phyloP scores from a whole-genome alignment of 2,888 invertebrate species.

The Lasiommata megera region DNA sequence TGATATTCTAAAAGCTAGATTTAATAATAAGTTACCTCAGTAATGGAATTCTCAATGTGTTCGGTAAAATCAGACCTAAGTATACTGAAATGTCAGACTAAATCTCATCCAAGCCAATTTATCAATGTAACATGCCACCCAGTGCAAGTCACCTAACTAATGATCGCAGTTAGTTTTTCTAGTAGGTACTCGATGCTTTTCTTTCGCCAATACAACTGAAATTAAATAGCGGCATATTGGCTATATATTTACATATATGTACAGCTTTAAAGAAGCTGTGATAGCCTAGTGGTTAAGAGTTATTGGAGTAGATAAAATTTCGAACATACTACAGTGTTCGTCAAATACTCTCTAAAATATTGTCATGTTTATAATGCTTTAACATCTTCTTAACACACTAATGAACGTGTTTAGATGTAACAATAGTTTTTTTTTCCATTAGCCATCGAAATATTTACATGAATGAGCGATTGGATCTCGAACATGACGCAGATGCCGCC shows the following conservation, averaged over 20 bases:
- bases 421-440: neutral
- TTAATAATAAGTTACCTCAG: neutral
- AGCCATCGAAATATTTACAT: neutral
- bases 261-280: no score
- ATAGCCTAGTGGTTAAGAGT: conserved; percentile 3
- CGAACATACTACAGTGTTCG: neutral
- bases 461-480: neutral
- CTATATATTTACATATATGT: no score
- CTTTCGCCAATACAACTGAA: conserved; percentile 2
- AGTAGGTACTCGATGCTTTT: conserved; percentile 35
- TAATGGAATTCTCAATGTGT: neutral
- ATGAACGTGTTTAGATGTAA: neutral
- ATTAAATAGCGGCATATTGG: no score
- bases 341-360: neutral
- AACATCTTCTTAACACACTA: neutral
- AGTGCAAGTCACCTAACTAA: conserved; percentile 70
- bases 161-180: conserved; percentile 57
- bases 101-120: conserved; percentile 33
- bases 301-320: neutral
- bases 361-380: neutral
- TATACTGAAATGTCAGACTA: neutral
- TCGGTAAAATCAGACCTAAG: neutral
- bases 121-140: conserved; percentile 46
- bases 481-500: neutral
- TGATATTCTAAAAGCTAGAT: no score